Evolutionary conservation across 2,888 invertebrate species (phyloP).

Genomic region (Zhengitettix transpicula): DNA sequence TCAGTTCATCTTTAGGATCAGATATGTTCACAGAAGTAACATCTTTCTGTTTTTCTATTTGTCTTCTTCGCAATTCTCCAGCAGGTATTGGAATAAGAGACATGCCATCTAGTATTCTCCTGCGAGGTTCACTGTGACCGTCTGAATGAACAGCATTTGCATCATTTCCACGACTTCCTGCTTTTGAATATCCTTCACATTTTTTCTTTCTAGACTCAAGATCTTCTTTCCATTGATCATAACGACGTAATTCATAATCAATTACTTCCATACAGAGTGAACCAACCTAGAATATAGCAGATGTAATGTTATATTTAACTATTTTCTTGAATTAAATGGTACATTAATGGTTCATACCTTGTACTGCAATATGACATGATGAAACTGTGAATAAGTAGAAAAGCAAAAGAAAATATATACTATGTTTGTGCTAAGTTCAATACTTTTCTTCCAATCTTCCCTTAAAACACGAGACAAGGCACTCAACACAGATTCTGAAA

Average conservation of each 20-base stretch:
- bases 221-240: constrained; percentile 80
- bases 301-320: neutral
- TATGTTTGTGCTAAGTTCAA: constrained; percentile 91
- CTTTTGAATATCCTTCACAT: constrained; percentile 18
- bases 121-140: constrained; percentile 17
- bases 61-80: constrained; percentile 17
- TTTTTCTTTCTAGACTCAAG: constrained; percentile 36
- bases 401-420: constrained; percentile 95
- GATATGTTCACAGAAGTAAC: constrained; percentile 21
- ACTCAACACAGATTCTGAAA: constrained; percentile 79
- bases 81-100: constrained; percentile 8
- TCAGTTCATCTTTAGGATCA: constrained; percentile 22
- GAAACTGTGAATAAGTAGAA: constrained; percentile 89
- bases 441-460: constrained; percentile 94
- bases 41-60: constrained; percentile 4
- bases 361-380: constrained; percentile 84
- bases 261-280: constrained; percentile 93
- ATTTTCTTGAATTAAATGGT: neutral
- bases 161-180: neutral
- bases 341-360: constrained; percentile 38
- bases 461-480: constrained; percentile 87
- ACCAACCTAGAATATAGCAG: constrained; percentile 53
- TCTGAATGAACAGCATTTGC: constrained; percentile 1
- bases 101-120: constrained; percentile 20
- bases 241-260: constrained; percentile 84